These are phyloP conservation scores for Caenorhabditis macrosperma DNA, from an alignment of 2,888 invertebrate genomes.

Conservation along the genomic window DNA sequence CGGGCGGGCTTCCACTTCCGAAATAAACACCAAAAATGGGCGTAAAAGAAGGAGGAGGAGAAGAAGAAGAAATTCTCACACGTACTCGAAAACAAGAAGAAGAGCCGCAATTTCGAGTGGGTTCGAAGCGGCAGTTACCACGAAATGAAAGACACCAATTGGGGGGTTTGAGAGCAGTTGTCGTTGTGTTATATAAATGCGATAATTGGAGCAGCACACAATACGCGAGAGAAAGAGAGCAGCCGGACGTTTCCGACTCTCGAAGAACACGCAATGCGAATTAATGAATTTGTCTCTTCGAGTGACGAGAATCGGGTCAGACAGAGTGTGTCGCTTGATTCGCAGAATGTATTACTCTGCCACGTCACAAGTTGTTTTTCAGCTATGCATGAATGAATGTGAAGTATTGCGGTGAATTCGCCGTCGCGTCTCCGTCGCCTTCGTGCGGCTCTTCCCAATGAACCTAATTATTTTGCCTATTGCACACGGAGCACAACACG, in stretches of 20 bases:
- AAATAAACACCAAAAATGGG: constrained; percentile 1
- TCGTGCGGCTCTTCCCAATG: not conserved
- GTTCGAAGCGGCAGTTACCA: not conserved
- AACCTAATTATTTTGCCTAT: constrained; percentile 27
- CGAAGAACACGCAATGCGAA: constrained; percentile 36
- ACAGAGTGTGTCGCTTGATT: not conserved
- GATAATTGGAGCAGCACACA: not conserved
- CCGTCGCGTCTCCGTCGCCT: not conserved
- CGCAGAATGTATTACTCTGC: not conserved
- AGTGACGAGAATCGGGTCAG: not conserved
- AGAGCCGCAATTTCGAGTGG: constrained; percentile 18
- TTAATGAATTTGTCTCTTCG: constrained; percentile 26
- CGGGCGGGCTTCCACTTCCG: not conserved
- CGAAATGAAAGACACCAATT: not conserved
- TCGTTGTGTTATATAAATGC: constrained; percentile 17
- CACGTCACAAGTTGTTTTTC: not conserved
- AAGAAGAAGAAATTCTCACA: constrained; percentile 3
- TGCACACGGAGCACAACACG: not conserved
- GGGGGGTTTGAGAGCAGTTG: not conserved
- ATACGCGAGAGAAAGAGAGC: too few relatives aligned
- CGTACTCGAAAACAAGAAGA: not conserved
- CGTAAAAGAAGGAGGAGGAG: constrained; percentile 13
- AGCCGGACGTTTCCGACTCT: not conserved
- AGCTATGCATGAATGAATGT: not conserved
- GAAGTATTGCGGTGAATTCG: not conserved